Percentiles rank a stretch among this genome's conserved stretches.
Evolutionary conservation across 2,113 vertebrate species (phyloP).

Genomic region (Tetrax tetrax): DNA sequence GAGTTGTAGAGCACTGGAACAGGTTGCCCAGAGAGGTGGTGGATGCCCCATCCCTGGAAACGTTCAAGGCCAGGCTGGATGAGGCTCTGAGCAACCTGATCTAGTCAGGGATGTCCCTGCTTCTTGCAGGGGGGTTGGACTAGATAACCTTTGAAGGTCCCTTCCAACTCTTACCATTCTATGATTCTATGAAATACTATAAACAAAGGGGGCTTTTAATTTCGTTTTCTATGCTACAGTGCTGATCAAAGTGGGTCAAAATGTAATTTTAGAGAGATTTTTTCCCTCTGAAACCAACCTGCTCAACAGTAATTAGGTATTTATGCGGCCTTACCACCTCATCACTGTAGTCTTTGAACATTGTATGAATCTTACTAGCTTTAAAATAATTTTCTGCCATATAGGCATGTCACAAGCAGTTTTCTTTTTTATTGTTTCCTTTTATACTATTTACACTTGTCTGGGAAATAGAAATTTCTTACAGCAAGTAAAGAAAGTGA

Average conservation of each 20-base stretch:
- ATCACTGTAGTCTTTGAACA: not conserved
- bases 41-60: no score
- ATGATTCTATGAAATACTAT: no score
- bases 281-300: not conserved
- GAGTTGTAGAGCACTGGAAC: no score
- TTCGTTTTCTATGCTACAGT: not conserved
- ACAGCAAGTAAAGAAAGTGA: not conserved
- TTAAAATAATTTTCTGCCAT: not conserved
- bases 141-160: no score
- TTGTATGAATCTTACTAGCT: not conserved
- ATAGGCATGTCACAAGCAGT: not conserved
- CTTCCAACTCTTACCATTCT: no score
- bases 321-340: not conserved
- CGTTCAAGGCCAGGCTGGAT: no score
- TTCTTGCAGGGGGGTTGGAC: no score
- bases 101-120: no score
- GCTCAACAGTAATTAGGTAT: not conserved
- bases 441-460: not conserved
- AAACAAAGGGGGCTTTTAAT: fast-evolving
- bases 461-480: not conserved
- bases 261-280: not conserved
- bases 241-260: not conserved
- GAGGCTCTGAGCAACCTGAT: no score
- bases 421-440: not conserved
- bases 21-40: no score